These are phyloP conservation scores for Patella pellucida DNA, from an alignment of 2,888 invertebrate genomes.

Conservation along the genomic window DNA sequence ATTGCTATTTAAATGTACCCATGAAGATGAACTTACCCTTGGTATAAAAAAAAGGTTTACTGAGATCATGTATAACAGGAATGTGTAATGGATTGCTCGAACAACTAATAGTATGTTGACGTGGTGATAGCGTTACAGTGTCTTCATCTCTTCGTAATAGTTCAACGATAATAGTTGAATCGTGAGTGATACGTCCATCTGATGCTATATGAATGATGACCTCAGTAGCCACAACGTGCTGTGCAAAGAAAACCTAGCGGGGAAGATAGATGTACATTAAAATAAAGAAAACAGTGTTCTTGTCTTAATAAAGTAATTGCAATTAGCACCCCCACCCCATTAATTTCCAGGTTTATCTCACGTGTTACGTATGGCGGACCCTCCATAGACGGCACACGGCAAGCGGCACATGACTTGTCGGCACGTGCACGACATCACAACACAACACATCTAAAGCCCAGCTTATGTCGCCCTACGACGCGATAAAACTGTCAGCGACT, in stretches of 20 bases:
- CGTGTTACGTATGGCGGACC: no score
- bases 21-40: conserved; percentile 42
- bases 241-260: conserved; percentile 48
- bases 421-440: no score
- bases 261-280: not conserved
- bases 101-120: conserved; percentile 45
- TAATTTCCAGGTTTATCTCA: no score
- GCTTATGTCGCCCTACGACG: no score
- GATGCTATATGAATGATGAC: conserved; percentile 58
- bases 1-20: no score
- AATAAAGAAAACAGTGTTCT: not conserved
- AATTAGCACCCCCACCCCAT: no score
- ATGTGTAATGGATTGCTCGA: conserved; percentile 46
- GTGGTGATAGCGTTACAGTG: conserved; percentile 30
- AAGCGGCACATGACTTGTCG: no score
- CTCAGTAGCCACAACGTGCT: conserved; percentile 54
- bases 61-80: conserved; percentile 54
- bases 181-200: conserved; percentile 46
- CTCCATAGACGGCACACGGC: no score
- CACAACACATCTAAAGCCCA: no score
- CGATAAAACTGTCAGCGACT: no score
- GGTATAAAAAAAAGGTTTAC: conserved; percentile 51
- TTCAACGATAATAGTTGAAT: conserved; percentile 38
- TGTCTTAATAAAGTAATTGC: no score
- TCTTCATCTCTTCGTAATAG: conserved; percentile 43